Evolutionary conservation across 2,113 vertebrate species (phyloP).

Genomic region (Antidorcas marsupialis): DNA sequence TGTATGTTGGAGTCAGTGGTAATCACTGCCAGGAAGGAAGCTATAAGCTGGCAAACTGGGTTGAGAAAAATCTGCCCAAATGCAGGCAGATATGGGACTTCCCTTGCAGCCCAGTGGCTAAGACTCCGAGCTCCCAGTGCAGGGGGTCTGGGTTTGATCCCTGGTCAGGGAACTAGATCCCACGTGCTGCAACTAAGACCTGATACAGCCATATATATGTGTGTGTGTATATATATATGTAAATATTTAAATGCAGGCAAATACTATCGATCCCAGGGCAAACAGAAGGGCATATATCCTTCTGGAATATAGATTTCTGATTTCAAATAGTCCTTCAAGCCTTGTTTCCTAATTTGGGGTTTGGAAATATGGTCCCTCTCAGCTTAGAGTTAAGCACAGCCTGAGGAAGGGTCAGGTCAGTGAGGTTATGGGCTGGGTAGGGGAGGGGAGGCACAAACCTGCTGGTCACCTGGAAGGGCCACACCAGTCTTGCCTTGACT

Average conservation of each 20-base stretch:
- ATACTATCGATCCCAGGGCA: neutral
- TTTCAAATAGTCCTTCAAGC: neutral
- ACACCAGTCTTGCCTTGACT: neutral
- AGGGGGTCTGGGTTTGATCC: neutral
- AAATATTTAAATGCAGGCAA: neutral
- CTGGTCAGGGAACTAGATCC: neutral
- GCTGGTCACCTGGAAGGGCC: neutral
- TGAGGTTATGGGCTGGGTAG: neutral
- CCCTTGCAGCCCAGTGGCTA: neutral
- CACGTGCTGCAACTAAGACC: neutral
- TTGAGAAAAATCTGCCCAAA: neutral
- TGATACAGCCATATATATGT: neutral
- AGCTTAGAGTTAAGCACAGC: neutral
- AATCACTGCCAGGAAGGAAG: neutral
- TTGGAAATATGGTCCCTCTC: neutral
- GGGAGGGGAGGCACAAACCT: neutral
- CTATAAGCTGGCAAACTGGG: neutral
- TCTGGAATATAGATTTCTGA: neutral
- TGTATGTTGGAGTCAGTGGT: neutral
- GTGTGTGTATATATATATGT: accelerated
- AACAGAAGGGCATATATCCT: neutral
- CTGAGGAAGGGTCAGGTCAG: too few relatives aligned
- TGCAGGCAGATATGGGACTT: neutral
- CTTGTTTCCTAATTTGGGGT: neutral
- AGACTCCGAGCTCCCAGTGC: neutral